These are phyloP conservation scores for Machaerirhynchus nigripectus DNA, from an alignment of 2,113 vertebrate genomes.

Conservation along the genomic window DNA sequence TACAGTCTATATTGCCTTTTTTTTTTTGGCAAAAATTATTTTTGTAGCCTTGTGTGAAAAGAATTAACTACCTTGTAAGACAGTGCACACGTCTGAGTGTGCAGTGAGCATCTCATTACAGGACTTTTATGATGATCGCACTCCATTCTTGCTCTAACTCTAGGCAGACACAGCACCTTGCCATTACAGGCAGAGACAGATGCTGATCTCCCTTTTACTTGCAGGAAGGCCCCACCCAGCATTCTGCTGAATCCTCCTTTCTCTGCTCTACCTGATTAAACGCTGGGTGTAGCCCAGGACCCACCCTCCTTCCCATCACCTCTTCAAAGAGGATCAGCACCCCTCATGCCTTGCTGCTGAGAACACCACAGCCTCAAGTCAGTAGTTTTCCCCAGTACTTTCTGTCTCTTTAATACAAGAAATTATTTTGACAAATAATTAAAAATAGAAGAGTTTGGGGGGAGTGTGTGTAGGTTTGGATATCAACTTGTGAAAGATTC, in stretches of 20 bases:
- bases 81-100: neutral
- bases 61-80: neutral
- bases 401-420: neutral
- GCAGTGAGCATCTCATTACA: neutral
- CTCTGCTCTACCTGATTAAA: neutral
- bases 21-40: neutral
- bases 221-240: neutral
- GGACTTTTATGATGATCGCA: neutral
- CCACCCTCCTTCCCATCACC: neutral
- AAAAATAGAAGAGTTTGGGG: neutral
- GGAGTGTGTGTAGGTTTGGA: neutral
- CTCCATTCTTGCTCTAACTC: neutral
- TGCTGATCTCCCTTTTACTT: neutral
- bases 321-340: rapidly evolving
- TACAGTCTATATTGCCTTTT: neutral
- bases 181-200: neutral
- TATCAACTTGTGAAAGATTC: neutral
- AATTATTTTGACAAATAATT: neutral
- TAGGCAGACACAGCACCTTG: neutral
- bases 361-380: neutral
- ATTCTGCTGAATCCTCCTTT: neutral
- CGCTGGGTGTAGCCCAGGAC: neutral
- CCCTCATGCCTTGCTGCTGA: neutral
- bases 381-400: neutral
- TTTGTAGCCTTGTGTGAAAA: neutral